Conservation (phyloP, 2,888 invertebrate species). For the Drosophila cyrtoloma region DNA sequence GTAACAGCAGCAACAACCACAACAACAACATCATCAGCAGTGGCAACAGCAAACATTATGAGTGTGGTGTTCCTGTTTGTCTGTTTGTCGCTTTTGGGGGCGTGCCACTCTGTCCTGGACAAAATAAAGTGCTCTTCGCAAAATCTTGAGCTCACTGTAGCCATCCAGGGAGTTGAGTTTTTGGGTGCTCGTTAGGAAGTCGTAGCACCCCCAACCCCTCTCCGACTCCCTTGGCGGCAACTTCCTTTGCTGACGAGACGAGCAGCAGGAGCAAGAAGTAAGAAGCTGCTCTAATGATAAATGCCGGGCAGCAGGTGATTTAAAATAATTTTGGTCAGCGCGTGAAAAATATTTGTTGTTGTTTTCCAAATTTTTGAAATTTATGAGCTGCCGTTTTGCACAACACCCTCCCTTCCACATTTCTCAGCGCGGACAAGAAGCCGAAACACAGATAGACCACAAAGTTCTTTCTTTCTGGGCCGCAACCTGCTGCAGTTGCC, state of each 20-base stretch:
- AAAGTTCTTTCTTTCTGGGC: conserved; percentile 47
- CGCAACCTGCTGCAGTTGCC: conserved; percentile 60
- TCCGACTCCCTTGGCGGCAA: neutral
- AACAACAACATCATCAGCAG: conserved; percentile 16
- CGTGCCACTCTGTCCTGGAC: conserved; percentile 58
- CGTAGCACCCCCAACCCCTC: too few relatives aligned
- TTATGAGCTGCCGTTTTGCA: conserved; percentile 69
- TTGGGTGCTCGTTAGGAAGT: conserved; percentile 62
- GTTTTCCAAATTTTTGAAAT: conserved; percentile 69
- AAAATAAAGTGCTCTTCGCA: conserved; percentile 75
- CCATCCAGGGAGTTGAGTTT: conserved; percentile 49
- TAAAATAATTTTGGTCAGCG: conserved; percentile 79
- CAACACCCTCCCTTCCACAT: neutral
- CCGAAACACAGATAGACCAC: conserved; percentile 20
- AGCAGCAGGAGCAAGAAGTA: neutral
- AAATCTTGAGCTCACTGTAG: conserved; percentile 61
- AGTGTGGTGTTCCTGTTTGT: conserved; percentile 33
- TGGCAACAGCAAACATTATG: conserved; percentile 56
- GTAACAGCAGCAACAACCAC: conserved; percentile 32
- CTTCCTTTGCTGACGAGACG: conserved; percentile 28
- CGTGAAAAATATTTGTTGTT: conserved; percentile 72
- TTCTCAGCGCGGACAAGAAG: neutral
- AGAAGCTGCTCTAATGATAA: conserved; percentile 69
- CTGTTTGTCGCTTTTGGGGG: conserved; percentile 46
- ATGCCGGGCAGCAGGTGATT: conserved; percentile 81